These are phyloP conservation scores for Lysandra coridon DNA, from an alignment of 2,888 invertebrate genomes.

Conservation along the genomic window DNA sequence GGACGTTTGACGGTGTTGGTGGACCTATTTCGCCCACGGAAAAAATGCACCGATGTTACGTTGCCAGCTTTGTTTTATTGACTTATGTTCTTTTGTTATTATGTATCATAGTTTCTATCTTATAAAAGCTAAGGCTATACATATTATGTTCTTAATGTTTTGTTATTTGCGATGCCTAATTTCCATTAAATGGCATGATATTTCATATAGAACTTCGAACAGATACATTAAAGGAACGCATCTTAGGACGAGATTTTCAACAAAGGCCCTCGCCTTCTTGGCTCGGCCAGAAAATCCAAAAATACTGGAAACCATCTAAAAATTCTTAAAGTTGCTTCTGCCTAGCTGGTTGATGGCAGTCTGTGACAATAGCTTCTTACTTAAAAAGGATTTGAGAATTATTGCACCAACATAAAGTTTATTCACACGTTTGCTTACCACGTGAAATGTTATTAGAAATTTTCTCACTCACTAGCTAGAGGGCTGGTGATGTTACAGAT, in stretches of 20 bases:
- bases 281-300: no score
- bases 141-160: not conserved
- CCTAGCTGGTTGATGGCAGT: not conserved
- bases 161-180: no score
- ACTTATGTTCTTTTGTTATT: not conserved
- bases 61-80: not conserved
- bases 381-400: not conserved
- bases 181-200: no score
- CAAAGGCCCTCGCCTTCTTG: no score
- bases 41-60: not conserved
- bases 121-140: not conserved
- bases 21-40: conserved; percentile 4
- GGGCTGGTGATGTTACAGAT: conserved; percentile 18
- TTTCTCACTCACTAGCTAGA: conserved; percentile 16
- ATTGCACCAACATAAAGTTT: no score
- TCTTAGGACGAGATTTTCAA: no score
- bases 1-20: conserved; percentile 11
- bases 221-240: no score
- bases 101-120: not conserved
- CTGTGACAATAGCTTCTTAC: not conserved
- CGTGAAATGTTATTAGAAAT: not conserved
- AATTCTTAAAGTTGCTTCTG: not conserved
- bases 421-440: no score
- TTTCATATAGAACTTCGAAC: no score
- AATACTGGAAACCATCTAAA: no score